Conservation (phyloP, 2,888 invertebrate species). For the Hirtodrosophila confusa region DNA sequence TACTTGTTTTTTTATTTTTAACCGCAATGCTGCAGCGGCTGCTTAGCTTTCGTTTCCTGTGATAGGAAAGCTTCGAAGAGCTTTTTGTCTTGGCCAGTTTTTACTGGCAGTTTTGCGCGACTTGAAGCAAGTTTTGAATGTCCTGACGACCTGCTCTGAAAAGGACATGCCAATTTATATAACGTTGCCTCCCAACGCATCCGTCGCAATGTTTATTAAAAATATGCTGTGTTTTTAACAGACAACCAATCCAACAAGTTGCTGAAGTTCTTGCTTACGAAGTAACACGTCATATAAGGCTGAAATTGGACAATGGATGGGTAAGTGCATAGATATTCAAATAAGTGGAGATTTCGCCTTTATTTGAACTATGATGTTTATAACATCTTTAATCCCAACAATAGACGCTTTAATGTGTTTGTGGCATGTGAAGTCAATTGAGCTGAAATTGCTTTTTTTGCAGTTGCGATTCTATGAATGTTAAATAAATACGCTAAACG, state of each 20-base stretch:
- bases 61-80: constrained; percentile 54
- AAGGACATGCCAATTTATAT: background rate
- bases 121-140: constrained; percentile 16
- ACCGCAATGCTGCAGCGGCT: constrained; percentile 44
- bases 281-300: constrained; percentile 15
- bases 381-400: background rate
- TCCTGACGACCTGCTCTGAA: background rate
- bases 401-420: background rate
- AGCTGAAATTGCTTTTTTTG: background rate
- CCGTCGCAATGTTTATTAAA: constrained; percentile 18
- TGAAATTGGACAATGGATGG: constrained; percentile 7
- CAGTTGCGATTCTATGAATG: constrained; percentile 9
- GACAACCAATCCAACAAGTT: background rate
- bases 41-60: constrained; percentile 46
- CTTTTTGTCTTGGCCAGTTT: constrained; percentile 2
- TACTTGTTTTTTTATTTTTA: constrained; percentile 10
- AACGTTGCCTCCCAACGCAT: constrained; percentile 9
- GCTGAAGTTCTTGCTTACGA: background rate
- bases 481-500: constrained; percentile 30
- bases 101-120: constrained; percentile 48
- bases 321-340: constrained; percentile 10
- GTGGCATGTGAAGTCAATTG: constrained; percentile 6
- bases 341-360: background rate
- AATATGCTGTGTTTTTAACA: background rate
- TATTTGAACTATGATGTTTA: background rate